A percentile compares a stretch with the other conserved stretches of the same genome.
phyloP scores from a whole-genome alignment of 1,140 invertebrate genomes.

The Pectinophora gossypiella region DNA sequence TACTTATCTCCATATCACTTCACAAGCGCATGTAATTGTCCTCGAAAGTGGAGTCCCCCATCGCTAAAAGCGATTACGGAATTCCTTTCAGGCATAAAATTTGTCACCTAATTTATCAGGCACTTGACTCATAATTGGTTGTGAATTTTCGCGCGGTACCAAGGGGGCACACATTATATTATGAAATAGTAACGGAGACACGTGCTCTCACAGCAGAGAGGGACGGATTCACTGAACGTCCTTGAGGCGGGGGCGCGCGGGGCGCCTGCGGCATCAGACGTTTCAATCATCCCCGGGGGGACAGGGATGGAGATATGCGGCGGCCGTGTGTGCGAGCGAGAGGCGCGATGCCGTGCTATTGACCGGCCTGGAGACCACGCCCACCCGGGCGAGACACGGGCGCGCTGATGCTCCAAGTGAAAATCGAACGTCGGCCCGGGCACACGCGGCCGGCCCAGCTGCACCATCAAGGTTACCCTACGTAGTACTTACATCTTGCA shows the following conservation, averaged over 20 bases:
- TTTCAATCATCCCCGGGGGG: slow-evolving; percentile 70
- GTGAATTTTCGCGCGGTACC: slow-evolving; percentile 65
- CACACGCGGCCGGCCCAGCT: slow-evolving; percentile 55
- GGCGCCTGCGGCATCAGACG: slow-evolving; percentile 73
- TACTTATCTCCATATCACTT: slow-evolving; percentile 69
- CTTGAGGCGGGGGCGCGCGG: slow-evolving; percentile 65
- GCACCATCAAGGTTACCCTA: slow-evolving; percentile 60
- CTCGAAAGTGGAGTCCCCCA: slow-evolving; percentile 41
- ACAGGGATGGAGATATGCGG: slow-evolving; percentile 35
- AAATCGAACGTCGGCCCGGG: slow-evolving; percentile 71
- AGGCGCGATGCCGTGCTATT: slow-evolving; percentile 62
- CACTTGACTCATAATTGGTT: slow-evolving; percentile 70
- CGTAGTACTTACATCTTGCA: slow-evolving; percentile 42
- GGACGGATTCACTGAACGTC: slow-evolving; percentile 75
- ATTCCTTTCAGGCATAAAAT: slow-evolving; percentile 63
- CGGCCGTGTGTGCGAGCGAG: slow-evolving; percentile 35
- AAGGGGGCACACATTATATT: slow-evolving; percentile 70
- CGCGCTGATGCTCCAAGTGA: slow-evolving; percentile 67
- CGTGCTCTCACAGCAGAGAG: slow-evolving; percentile 71
- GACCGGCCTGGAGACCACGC: slow-evolving; percentile 69
- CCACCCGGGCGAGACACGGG: slow-evolving; percentile 65
- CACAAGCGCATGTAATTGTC: slow-evolving; percentile 50
- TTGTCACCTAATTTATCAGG: slow-evolving; percentile 63
- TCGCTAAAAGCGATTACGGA: slow-evolving; percentile 45
- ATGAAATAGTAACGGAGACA: slow-evolving; percentile 71